Conservation (phyloP, 2,888 invertebrate genomes). For the Deroplatys truncata region DNA sequence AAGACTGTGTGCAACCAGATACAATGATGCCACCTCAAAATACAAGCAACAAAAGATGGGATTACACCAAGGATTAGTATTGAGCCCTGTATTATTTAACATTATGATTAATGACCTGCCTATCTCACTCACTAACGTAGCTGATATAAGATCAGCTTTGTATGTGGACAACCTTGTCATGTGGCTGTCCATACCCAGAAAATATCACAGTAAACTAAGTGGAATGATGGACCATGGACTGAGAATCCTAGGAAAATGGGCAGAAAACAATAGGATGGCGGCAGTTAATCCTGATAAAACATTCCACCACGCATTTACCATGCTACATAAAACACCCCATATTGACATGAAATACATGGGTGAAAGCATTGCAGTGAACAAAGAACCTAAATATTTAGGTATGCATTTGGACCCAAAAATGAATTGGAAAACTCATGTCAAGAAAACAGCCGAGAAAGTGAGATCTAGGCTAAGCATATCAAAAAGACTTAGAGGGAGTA, state of each 20-base stretch:
- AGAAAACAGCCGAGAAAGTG: no score
- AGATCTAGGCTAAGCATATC: not conserved
- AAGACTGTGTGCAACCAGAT: not conserved
- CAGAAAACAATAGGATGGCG: not conserved
- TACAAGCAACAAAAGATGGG: not conserved
- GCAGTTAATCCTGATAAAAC: not conserved
- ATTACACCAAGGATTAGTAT: not conserved
- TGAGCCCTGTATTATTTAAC: not conserved
- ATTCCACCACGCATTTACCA: not conserved
- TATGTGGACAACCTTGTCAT: not conserved
- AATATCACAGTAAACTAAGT: not conserved
- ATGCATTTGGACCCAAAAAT: not conserved
- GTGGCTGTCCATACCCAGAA: not conserved
- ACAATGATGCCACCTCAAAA: not conserved
- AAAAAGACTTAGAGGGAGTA: not conserved
- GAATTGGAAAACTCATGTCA: not conserved
- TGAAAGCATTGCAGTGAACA: not conserved
- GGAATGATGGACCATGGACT: not conserved
- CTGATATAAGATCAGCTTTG: not conserved
- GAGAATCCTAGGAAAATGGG: not conserved
- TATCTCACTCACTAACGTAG: not conserved
- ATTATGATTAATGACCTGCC: not conserved
- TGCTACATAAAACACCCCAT: not conserved
- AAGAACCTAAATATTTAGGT: not conserved
- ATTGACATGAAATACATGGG: not conserved